Percentiles rank a stretch among this genome's conserved stretches.
Conservation (phyloP, 2,113 vertebrate genomes). For the Oophaga pumilio region DNA sequence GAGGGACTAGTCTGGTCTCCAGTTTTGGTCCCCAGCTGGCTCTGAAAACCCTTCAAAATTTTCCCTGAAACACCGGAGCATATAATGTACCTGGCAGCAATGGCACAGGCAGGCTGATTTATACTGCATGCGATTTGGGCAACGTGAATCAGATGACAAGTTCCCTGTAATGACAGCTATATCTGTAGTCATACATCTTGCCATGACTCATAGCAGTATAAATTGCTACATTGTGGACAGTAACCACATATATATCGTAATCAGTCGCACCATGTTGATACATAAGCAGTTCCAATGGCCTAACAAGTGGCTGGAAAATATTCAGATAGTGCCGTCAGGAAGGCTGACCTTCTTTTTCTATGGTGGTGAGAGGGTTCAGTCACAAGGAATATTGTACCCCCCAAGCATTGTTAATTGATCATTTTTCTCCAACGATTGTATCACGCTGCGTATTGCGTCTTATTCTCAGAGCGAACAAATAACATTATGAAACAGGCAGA, state of each 20-base stretch:
- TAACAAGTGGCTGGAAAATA: slow-evolving; percentile 40
- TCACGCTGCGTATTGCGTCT: slow-evolving; percentile 30
- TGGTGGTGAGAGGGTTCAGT: slow-evolving; percentile 22
- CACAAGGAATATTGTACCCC: slow-evolving; percentile 39
- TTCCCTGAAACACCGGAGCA: too few relatives aligned
- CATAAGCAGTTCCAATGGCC: slow-evolving; percentile 4
- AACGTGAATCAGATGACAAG: too few relatives aligned
- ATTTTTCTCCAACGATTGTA: slow-evolving; percentile 46
- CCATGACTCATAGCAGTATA: too few relatives aligned
- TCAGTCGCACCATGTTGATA: slow-evolving; percentile 6
- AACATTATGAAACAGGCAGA: slow-evolving; percentile 10
- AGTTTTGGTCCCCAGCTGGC: too few relatives aligned
- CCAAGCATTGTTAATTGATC: slow-evolving; percentile 54
- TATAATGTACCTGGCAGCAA: too few relatives aligned
- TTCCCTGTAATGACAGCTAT: too few relatives aligned
- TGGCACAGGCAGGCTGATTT: too few relatives aligned
- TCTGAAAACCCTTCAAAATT: too few relatives aligned
- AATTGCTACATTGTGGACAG: background rate
- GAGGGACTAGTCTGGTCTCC: too few relatives aligned
- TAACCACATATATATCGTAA: background rate
- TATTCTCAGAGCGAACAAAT: slow-evolving; percentile 28
- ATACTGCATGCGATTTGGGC: too few relatives aligned
- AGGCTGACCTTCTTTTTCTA: slow-evolving; percentile 44
- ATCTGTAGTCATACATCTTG: too few relatives aligned
- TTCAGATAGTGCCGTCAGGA: slow-evolving; percentile 6